Evolutionary conservation across 2,888 invertebrate species (phyloP), one percentile per base, ranked within the genome.

Genomic region (Cyclophora punctaria): DNA sequence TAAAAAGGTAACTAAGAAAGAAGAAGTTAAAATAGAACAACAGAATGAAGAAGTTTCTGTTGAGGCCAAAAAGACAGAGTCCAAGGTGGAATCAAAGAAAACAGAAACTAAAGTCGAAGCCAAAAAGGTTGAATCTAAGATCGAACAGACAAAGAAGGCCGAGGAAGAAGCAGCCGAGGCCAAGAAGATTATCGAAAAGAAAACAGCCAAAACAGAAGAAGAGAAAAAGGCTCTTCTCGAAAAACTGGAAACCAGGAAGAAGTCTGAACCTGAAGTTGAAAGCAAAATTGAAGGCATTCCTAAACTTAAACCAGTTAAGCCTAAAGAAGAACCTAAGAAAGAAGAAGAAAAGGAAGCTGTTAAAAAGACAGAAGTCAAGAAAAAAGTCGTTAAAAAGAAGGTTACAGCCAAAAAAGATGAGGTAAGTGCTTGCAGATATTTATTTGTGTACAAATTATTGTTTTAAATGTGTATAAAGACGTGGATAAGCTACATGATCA

Each of bases 251-350:
- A 20, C 20, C 20, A 85, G 81, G 53, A 90, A 90, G 63, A 90
- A 90, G 59, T 79, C 84, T 41, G 82, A 83, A 70, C 77, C 81
- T 56, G 84, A 89, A 70, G 75, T 82, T 7, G 91, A 90, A 73
- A 83, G 89, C 51, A 90, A 91, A 75, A 86, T 90, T 68, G 91
- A 90, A 79, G 90, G 90, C 73, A 86, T 91, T 75, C 91, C 91
- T 66, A 90, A 90, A 81, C 82, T 91, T 34, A 91, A 89, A 67
- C 75, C 90, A 50, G 82, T 90, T 3, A 89, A 89, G 62, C 84
- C 86, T 20, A 89, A 89, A 68, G 89, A 89, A 58, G 88, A 86
- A 67, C 74, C 81, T 7, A 80, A 78, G 33, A 83, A 82, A 52
- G 85, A 81, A 63, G 82, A 86, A 71, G 85, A 89, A 62, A 84